Conservation (phyloP, 2,888 invertebrate genomes). For the Augochlorella aurata region DNA sequence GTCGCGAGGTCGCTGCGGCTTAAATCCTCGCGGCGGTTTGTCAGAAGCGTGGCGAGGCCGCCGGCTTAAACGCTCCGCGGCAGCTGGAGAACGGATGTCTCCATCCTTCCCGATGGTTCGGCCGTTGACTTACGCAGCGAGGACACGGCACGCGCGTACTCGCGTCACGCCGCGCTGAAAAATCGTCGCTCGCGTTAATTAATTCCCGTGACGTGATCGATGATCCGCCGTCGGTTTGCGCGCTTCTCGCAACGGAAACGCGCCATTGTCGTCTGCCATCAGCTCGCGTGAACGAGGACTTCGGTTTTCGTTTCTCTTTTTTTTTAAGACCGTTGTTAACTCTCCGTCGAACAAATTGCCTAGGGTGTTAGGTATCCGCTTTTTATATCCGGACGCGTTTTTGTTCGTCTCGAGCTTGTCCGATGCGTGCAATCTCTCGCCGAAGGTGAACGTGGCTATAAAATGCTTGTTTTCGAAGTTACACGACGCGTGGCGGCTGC, state of each 20-base stretch:
- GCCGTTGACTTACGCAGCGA: slow-evolving; percentile 70
- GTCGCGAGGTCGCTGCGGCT: slow-evolving; percentile 61
- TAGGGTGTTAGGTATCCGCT: not conserved
- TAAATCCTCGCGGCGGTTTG: slow-evolving; percentile 61
- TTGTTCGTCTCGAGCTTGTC: not conserved
- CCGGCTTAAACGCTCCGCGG: slow-evolving; percentile 19
- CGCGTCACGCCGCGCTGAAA: not conserved
- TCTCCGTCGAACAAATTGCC: not conserved
- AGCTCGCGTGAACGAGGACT: not conserved
- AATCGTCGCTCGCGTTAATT: slow-evolving; percentile 18
- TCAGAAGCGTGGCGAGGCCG: slow-evolving; percentile 45
- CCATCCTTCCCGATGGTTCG: slow-evolving; percentile 22
- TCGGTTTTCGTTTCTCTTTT: not conserved
- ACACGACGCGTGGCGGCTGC: too few species aligned
- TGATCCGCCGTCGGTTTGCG: not conserved
- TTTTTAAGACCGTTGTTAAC: not conserved
- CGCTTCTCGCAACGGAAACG: not conserved
- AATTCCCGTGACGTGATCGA: slow-evolving; percentile 14
- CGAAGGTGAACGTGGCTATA: not conserved
- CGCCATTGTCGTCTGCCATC: not conserved
- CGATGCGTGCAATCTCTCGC: not conserved
- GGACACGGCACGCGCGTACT: slow-evolving; percentile 64
- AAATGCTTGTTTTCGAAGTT: not conserved
- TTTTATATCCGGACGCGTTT: not conserved
- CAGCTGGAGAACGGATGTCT: slow-evolving; percentile 25